Percentiles rank a stretch among this genome's conserved stretches.
phyloP scores from a whole-genome alignment of 64 coral and sea anemone genomes.

The Actinia equina region DNA sequence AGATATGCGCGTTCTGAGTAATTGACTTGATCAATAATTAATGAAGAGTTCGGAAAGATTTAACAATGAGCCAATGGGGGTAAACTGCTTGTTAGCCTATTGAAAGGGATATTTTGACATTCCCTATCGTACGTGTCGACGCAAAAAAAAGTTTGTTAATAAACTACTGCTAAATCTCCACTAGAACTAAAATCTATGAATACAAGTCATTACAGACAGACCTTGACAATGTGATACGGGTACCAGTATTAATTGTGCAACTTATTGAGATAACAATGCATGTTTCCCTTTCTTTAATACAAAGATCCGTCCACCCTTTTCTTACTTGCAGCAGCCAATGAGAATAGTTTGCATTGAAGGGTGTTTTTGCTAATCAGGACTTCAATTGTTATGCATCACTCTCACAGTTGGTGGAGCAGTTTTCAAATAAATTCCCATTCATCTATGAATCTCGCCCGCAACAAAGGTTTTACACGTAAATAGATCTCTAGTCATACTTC shows the following conservation, averaged over 20 bases:
- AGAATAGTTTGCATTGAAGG: too few species aligned
- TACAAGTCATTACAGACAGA: neutral
- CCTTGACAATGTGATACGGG: neutral
- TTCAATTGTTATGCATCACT: neutral
- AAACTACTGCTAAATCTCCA: neutral
- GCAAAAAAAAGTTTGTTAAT: neutral
- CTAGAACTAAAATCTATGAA: neutral
- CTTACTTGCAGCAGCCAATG: neutral
- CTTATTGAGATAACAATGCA: neutral
- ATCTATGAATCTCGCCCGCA: neutral
- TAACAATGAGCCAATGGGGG: neutral
- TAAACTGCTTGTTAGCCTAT: neutral
- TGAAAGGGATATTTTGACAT: conserved; percentile 6
- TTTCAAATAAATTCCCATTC: neutral
- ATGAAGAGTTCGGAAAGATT: neutral
- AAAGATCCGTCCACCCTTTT: too few species aligned
- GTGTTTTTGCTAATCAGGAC: too few species aligned
- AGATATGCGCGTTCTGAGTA: neutral
- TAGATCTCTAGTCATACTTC: neutral
- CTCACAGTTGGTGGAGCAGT: neutral
- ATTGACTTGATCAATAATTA: conserved; percentile 2
- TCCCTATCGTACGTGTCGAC: neutral
- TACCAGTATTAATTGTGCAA: neutral
- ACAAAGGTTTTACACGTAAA: neutral
- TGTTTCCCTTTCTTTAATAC: neutral